Evolutionary conservation across 2,888 invertebrate species (phyloP), one percentile per base, ranked within the genome.

Genomic region (Eulithis testata): DNA sequence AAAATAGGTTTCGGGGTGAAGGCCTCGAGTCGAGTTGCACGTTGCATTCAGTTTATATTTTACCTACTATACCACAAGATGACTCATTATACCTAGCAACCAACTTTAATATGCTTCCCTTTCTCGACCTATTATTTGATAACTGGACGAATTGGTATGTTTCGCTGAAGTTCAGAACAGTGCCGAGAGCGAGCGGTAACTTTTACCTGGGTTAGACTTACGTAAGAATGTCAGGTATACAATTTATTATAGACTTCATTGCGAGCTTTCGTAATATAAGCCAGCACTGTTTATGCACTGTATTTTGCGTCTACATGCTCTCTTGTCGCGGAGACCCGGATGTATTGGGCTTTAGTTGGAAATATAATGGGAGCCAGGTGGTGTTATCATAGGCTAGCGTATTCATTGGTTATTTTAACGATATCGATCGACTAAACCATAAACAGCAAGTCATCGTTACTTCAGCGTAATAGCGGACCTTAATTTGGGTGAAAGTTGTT

Each of bases 201-300:
- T 91, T 92, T 92, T 92, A 92, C 91, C 87, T 83, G 82, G 73
- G 76, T 91, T 91, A 87, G 82, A 73, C 76, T 91, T 91, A 87
- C 87, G 88, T 89, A 92, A 92, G 75, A 69, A 73, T 77, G 84
- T 85, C 89, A 87, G 85, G 84, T 82, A 40, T 40, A 89, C 89
- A 88, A 89, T 91, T 92, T 91, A 90, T 87, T 90, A 90, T 89
- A 83, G 87, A 81, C 86, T 85, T 77, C 85, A 87, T 83, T 83
- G 83, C 85, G 78, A 90, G 88, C 89, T 92, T 91, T 92, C 92
- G 91, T 88, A 91, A 92, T 87, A 76, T 86, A 85, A 67, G 86
- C 83, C 84, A 86, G 80, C 73, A 79, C 77, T 80, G 81, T 79
- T 84, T 82, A 81, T 82, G 80, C 79, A 81, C 79, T 71, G 78